phyloP scores from a whole-genome alignment of 2,797 vertebrate genomes.

The Pyrocephalus nanus region DNA sequence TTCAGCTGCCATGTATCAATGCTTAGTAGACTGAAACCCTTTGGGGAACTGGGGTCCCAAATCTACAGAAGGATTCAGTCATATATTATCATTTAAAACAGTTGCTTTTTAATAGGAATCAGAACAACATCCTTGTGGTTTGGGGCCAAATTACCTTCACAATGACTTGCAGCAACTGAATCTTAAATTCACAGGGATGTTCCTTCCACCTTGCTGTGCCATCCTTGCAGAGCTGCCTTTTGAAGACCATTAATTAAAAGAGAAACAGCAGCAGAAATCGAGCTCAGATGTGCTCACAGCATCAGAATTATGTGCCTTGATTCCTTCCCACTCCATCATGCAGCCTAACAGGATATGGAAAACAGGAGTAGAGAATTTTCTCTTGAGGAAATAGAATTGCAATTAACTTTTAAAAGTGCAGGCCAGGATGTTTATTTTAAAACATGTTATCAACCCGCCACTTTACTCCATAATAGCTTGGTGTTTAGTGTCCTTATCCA shows the following conservation, averaged over 20 bases:
- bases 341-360: neutral
- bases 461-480: neutral
- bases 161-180: neutral
- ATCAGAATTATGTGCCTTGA: neutral
- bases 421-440: constrained; percentile 38
- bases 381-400: neutral
- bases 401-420: neutral
- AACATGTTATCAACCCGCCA: neutral
- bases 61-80: neutral
- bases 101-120: neutral
- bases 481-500: constrained; percentile 5
- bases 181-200: neutral
- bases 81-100: neutral
- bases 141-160: neutral
- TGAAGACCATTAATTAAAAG: neutral
- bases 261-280: neutral
- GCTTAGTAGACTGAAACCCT: neutral
- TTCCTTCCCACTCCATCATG: neutral
- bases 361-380: neutral
- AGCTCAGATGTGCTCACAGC: neutral
- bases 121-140: neutral
- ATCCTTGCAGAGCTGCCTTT: neutral
- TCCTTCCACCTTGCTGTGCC: neutral
- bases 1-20: neutral
- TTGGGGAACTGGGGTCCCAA: neutral